phyloP scores from a whole-genome alignment of 2,113 vertebrate species.

The Brienomyrus brachyistius region DNA sequence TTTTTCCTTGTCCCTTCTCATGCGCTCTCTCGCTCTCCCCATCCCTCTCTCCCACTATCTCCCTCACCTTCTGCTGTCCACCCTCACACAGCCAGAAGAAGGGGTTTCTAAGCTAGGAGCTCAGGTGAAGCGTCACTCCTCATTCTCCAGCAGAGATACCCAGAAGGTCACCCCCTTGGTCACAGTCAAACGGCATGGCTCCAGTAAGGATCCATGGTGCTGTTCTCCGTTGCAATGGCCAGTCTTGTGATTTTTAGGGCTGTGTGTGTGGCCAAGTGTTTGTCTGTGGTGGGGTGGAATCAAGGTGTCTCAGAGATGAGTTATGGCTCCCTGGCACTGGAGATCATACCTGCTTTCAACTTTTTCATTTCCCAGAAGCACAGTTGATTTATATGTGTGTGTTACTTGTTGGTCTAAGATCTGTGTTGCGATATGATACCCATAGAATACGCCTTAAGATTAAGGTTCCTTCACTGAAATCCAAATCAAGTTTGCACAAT shows the following conservation, averaged over 20 bases:
- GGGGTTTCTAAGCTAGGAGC: conserved; percentile 50
- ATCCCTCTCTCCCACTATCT: neutral
- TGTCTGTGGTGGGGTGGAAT: neutral
- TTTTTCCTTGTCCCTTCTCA: neutral
- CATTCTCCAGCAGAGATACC: conserved; percentile 79
- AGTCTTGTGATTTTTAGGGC: neutral
- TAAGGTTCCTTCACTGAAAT: neutral
- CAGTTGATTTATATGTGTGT: neutral
- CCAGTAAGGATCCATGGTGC: conserved; percentile 68
- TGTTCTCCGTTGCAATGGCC: neutral
- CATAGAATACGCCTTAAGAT: neutral
- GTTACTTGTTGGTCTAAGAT: neutral
- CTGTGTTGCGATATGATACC: neutral
- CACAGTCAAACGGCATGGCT: conserved; percentile 78
- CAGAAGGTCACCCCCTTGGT: conserved; percentile 67
- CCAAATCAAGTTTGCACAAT: neutral
- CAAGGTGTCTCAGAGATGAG: neutral
- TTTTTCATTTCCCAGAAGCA: neutral
- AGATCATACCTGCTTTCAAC: neutral
- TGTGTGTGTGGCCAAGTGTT: neutral
- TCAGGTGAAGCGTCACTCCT: conserved; percentile 75
- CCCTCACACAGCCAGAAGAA: conserved; percentile 55
- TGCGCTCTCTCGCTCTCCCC: rapidly evolving
- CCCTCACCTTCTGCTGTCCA: neutral
- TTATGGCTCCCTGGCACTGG: neutral